A percentile compares a stretch with the other conserved stretches of the same genome.
Evolutionary conservation across 2,797 vertebrate species (phyloP).

Genomic region (Cuniculus paca): DNA sequence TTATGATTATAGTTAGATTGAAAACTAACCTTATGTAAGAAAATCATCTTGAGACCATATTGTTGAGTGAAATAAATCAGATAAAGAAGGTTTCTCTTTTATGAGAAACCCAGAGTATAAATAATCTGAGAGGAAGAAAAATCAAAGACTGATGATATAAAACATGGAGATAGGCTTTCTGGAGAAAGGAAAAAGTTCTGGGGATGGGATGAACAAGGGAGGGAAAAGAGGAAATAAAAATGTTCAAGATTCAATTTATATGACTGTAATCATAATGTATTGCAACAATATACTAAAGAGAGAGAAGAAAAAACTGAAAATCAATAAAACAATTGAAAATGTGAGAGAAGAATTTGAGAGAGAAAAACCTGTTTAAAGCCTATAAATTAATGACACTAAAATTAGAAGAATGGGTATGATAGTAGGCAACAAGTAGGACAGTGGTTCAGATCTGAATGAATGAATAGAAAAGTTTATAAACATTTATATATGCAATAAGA

Average conservation of each 20-base stretch:
- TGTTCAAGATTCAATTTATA: not conserved
- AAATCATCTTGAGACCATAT: not conserved
- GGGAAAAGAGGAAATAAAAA: not conserved
- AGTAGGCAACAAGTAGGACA: not conserved
- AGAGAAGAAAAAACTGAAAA: not conserved
- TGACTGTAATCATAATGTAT: not conserved
- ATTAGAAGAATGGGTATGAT: not conserved
- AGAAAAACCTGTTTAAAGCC: not conserved
- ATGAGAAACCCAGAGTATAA: not conserved
- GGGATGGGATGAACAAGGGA: not conserved
- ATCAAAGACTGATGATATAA: not conserved
- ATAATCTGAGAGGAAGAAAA: not conserved
- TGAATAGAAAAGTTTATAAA: not conserved
- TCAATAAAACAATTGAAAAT: not conserved
- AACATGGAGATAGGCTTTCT: not conserved
- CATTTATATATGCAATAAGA: not conserved
- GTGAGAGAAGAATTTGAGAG: not conserved
- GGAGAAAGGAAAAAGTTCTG: not conserved
- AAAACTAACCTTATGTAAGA: not conserved
- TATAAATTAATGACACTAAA: not conserved
- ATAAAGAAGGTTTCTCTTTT: not conserved
- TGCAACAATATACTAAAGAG: not conserved
- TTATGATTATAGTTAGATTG: not conserved
- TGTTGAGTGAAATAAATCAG: not conserved
- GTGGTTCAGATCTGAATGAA: not conserved